Percentiles rank a stretch among this genome's conserved stretches.
Evolutionary conservation across 2,113 vertebrate species (phyloP).

Genomic region (Fulmarus glacialis): DNA sequence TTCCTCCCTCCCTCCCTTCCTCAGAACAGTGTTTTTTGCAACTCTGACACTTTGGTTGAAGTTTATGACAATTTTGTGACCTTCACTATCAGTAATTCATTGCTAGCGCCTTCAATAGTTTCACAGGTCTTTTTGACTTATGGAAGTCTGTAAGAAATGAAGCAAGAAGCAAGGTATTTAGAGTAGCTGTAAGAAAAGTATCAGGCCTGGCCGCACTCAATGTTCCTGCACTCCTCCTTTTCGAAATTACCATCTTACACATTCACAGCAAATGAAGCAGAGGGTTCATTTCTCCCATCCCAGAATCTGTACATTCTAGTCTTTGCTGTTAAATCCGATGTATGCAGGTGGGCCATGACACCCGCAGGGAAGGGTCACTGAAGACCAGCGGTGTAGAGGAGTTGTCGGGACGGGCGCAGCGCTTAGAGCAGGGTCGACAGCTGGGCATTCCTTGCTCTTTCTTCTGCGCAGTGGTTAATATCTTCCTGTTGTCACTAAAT

Average conservation of each 20-base stretch:
- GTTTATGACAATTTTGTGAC: background rate
- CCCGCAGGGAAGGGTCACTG: background rate
- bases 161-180: background rate
- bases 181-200: background rate
- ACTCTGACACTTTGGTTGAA: background rate
- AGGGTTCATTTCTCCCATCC: background rate
- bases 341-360: accelerated
- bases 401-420: accelerated
- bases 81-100: background rate
- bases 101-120: background rate
- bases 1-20: background rate
- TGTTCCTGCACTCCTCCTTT: background rate
- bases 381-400: accelerated
- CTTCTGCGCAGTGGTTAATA: accelerated
- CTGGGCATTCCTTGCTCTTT: background rate
- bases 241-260: accelerated
- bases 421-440: accelerated
- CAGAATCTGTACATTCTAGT: accelerated
- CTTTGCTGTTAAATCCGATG: background rate
- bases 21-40: background rate
- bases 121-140: background rate
- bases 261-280: accelerated
- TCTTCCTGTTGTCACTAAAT: background rate
- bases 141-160: background rate
- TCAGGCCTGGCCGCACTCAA: background rate